Conservation (phyloP, 2,797 vertebrate genomes). For the Typhlichthys eigenmanni region DNA sequence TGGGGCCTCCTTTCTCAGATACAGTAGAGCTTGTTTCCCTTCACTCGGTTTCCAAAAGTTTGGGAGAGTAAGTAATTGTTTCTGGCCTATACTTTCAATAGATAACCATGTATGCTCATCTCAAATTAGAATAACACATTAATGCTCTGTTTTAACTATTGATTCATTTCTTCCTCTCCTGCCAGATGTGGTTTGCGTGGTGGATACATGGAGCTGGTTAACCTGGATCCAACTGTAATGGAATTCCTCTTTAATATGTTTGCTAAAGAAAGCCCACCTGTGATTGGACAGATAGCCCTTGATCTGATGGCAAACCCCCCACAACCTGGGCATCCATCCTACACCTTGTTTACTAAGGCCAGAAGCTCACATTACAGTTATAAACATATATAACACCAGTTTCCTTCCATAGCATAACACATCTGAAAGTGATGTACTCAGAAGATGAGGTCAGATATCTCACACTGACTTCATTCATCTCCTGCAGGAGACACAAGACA, state of each 20-base stretch:
- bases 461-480: background rate
- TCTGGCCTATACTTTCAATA: background rate
- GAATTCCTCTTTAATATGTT: constrained; percentile 23
- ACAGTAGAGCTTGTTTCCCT: constrained; percentile 86
- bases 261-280: constrained; percentile 7
- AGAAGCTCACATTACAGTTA: background rate
- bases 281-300: constrained; percentile 71
- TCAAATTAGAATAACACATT: background rate
- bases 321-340: constrained; percentile 71
- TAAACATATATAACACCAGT: background rate
- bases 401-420: background rate
- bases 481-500: constrained; percentile 65
- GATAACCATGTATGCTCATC: no score
- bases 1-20: constrained; percentile 78
- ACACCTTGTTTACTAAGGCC: constrained; percentile 58
- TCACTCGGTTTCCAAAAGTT: constrained; percentile 86
- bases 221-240: constrained; percentile 66
- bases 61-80: constrained; percentile 84
- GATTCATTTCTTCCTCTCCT: background rate
- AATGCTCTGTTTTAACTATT: background rate
- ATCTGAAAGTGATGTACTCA: background rate
- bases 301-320: constrained; percentile 72
- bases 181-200: constrained; percentile 74
- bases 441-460: background rate
- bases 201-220: constrained; percentile 77